Evolutionary conservation across 2,888 invertebrate genomes (phyloP).

Genomic region (Netelia inedita): DNA sequence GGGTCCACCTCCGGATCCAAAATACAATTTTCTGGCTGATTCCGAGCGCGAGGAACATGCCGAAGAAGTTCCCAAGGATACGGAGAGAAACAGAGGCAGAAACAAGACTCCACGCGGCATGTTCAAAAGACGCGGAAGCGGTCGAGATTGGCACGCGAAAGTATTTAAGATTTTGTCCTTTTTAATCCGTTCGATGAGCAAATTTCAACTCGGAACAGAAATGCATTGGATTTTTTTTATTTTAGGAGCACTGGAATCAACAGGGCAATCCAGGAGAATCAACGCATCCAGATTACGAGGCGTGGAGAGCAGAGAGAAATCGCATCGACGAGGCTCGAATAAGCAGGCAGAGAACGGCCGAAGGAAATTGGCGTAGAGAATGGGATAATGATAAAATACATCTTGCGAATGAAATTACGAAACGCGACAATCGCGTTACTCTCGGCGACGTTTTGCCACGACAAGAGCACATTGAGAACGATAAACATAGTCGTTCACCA

Average conservation of each 20-base stretch:
- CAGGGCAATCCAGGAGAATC: slow-evolving; percentile 45
- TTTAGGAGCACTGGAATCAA: slow-evolving; percentile 64
- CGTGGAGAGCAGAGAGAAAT: slow-evolving; percentile 85
- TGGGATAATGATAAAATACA: slow-evolving; percentile 84
- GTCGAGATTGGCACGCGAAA: slow-evolving; percentile 64
- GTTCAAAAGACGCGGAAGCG: slow-evolving; percentile 73
- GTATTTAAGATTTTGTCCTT: slow-evolving; percentile 16
- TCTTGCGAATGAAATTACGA: slow-evolving; percentile 71
- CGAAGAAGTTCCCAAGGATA: slow-evolving; percentile 72
- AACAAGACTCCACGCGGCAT: slow-evolving; percentile 73
- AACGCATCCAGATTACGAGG: slow-evolving; percentile 82
- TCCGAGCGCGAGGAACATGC: slow-evolving; percentile 82
- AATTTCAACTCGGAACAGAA: background rate
- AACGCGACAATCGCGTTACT: slow-evolving; percentile 61
- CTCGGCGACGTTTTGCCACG: slow-evolving; percentile 56
- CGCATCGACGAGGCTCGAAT: slow-evolving; percentile 85
- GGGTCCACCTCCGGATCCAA: slow-evolving; percentile 85
- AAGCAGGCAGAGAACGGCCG: slow-evolving; percentile 84
- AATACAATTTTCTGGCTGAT: slow-evolving; percentile 85
- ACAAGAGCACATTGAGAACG: slow-evolving; percentile 51
- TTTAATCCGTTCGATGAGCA: background rate
- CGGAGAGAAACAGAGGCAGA: slow-evolving; percentile 74
- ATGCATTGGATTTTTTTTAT: background rate
- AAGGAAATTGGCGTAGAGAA: slow-evolving; percentile 85
- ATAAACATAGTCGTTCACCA: slow-evolving; percentile 53